Conservation (phyloP, 2,113 vertebrate species). For the Aegotheles bennettii region DNA sequence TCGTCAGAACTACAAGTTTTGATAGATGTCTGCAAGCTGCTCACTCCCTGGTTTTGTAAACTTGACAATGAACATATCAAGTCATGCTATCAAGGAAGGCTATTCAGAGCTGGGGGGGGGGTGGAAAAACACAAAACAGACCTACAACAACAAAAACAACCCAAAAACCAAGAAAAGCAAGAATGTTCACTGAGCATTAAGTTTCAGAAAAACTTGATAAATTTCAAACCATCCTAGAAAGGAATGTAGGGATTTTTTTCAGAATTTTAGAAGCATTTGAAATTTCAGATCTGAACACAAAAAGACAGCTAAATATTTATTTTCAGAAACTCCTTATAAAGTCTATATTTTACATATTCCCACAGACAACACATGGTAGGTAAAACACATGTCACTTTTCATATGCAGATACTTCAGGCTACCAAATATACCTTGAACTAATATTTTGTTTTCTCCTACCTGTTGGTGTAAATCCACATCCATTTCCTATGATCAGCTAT, state of each 20-base stretch:
- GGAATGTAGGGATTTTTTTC: background rate
- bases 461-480: background rate
- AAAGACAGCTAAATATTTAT: background rate
- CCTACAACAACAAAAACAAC: no score
- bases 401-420: background rate
- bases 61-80: background rate
- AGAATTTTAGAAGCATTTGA: background rate
- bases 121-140: no score
- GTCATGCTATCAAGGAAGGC: no score
- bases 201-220: background rate
- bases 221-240: background rate
- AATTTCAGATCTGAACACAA: background rate
- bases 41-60: background rate
- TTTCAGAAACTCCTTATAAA: background rate
- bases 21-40: background rate
- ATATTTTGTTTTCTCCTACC: background rate
- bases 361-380: no score
- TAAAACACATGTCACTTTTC: background rate
- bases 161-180: background rate
- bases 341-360: background rate
- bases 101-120: background rate
- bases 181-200: background rate
- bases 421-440: background rate
- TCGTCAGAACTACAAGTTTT: background rate
- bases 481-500: background rate